Conservation (phyloP, 2,888 invertebrate species). For the Cecidostiba fungosa region DNA sequence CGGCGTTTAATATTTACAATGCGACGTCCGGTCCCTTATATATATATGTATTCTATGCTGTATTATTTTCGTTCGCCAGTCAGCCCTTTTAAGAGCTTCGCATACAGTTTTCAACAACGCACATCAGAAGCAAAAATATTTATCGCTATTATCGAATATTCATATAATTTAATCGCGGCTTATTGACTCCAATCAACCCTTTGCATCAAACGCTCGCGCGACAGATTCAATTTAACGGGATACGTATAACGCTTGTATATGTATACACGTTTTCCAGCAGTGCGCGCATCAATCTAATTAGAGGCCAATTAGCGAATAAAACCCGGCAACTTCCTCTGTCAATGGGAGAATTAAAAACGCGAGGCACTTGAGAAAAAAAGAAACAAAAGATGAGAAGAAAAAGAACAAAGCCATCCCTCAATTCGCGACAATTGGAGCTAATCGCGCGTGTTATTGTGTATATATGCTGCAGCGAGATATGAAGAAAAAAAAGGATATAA, state of each 20-base stretch:
- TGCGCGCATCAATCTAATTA: slow-evolving; percentile 56
- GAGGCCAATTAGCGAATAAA: slow-evolving; percentile 55
- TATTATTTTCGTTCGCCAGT: background rate
- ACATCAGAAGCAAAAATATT: background rate
- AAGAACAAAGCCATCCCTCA: slow-evolving; percentile 52
- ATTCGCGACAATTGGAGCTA: slow-evolving; percentile 61
- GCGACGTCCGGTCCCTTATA: slow-evolving; percentile 76
- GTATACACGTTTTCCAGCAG: background rate
- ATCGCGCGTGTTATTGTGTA: slow-evolving; percentile 41
- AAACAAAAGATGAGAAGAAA: background rate
- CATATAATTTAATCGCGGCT: slow-evolving; percentile 15
- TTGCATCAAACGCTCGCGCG: background rate
- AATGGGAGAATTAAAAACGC: slow-evolving; percentile 48
- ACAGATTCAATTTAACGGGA: slow-evolving; percentile 15
- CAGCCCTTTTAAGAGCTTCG: background rate
- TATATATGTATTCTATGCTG: background rate
- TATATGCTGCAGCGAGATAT: background rate
- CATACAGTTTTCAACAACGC: background rate
- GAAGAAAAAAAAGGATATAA: slow-evolving; percentile 42
- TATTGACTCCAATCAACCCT: slow-evolving; percentile 1
- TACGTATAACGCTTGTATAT: background rate
- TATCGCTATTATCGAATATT: background rate
- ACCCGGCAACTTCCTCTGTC: slow-evolving; percentile 60
- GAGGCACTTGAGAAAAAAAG: slow-evolving; percentile 21
- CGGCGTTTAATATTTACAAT: slow-evolving; percentile 67